These are phyloP conservation scores for Melipona quadrifasciata DNA, from an alignment of 1,140 invertebrate species.

Conservation along the genomic window DNA sequence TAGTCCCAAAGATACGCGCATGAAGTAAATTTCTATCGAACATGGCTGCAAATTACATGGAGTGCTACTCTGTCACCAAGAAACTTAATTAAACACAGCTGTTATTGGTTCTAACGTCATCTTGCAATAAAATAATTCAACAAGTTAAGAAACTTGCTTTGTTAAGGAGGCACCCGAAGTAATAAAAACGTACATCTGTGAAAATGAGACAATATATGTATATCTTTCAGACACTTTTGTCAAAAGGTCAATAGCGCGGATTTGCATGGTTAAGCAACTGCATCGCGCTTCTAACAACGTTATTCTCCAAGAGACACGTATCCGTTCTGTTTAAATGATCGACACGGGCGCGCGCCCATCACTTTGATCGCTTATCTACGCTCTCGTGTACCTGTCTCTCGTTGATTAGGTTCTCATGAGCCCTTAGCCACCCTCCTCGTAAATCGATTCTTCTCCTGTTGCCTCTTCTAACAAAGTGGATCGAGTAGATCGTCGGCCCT, in stretches of 20 bases:
- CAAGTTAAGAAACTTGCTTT: neutral
- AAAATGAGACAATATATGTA: no score
- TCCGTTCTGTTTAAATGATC: constrained; percentile 32
- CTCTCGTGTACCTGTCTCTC: constrained; percentile 10
- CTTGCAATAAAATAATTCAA: neutral
- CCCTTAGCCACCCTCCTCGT: constrained; percentile 7
- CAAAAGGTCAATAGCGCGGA: constrained; percentile 9
- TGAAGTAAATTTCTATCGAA: neutral
- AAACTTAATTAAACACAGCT: neutral
- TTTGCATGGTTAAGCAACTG: constrained; percentile 16
- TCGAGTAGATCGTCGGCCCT: neutral
- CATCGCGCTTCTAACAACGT: neutral
- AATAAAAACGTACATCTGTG: no score
- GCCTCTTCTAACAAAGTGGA: neutral
- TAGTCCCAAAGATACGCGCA: neutral
- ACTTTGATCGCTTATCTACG: constrained; percentile 41
- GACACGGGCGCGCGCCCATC: constrained; percentile 2
- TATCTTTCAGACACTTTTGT: constrained; percentile 8
- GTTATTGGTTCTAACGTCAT: neutral
- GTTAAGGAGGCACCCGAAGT: neutral
- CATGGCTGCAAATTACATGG: neutral
- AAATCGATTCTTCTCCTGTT: neutral
- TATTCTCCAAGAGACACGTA: neutral
- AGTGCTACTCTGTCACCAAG: neutral
- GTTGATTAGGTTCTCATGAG: constrained; percentile 34